A percentile compares a stretch with the other conserved stretches of the same genome.
phyloP scores from a whole-genome alignment of 2,888 invertebrate genomes.

The Melikaiella ostensackeni region DNA sequence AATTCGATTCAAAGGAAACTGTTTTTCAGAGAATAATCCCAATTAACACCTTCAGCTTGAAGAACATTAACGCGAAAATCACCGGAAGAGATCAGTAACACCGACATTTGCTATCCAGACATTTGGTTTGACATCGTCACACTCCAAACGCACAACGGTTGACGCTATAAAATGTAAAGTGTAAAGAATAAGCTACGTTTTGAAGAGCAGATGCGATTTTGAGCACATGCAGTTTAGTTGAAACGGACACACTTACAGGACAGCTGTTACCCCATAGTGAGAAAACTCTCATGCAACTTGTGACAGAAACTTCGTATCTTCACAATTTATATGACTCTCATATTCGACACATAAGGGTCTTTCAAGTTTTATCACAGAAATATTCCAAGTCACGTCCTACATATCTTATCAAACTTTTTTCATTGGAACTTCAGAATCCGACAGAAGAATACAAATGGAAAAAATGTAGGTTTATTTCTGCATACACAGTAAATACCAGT shows the following conservation, averaged over 20 bases:
- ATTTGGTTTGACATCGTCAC: not conserved
- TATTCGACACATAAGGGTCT: not conserved
- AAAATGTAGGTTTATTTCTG: too few relatives aligned
- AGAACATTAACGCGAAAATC: not conserved
- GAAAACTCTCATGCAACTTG: not conserved
- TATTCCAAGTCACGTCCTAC: not conserved
- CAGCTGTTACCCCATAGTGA: conserved; percentile 27
- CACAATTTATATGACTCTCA: not conserved
- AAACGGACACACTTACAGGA: not conserved
- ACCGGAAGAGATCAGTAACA: not conserved
- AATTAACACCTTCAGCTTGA: not conserved
- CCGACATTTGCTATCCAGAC: not conserved
- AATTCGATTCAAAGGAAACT: not conserved
- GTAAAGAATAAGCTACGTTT: not conserved
- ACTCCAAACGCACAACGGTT: not conserved
- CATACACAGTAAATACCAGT: too few relatives aligned
- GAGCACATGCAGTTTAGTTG: not conserved
- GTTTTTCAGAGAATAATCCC: not conserved
- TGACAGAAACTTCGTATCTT: not conserved
- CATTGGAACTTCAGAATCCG: not conserved
- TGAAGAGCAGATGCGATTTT: not conserved
- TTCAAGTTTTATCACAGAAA: not conserved
- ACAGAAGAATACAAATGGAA: not conserved
- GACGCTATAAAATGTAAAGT: not conserved
- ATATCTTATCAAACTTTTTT: not conserved